A percentile compares a stretch with the other conserved stretches of the same genome.
Evolutionary conservation across 2,797 vertebrate species (phyloP).

Genomic region (Molossus alvarezi): DNA sequence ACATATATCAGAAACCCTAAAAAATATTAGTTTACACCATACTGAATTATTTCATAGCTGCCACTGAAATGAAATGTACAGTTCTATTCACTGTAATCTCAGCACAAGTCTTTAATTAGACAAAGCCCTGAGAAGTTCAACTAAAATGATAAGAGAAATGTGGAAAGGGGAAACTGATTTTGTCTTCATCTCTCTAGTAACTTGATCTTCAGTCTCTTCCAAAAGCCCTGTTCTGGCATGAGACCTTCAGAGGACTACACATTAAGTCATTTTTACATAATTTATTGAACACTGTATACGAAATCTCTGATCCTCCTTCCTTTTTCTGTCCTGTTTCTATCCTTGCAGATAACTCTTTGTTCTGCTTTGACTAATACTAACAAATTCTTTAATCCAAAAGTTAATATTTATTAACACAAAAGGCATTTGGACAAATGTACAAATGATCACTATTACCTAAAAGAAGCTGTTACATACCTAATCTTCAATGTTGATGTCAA

Average conservation of each 20-base stretch:
- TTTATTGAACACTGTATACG: neutral
- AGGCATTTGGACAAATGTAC: neutral
- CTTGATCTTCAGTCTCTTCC: conserved; percentile 14
- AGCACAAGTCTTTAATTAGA: neutral
- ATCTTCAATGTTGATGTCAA: neutral
- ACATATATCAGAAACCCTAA: neutral
- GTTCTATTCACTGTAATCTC: conserved; percentile 5
- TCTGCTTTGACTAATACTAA: conserved; percentile 7
- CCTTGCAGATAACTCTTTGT: neutral
- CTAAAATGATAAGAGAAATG: neutral
- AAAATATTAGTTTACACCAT: neutral
- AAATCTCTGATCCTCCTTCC: neutral
- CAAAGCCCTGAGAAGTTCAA: neutral
- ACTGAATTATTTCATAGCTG: conserved; percentile 22
- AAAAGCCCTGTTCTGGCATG: neutral
- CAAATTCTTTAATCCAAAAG: neutral
- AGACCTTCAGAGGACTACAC: neutral
- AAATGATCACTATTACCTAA: conserved; percentile 11
- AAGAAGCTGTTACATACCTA: neutral
- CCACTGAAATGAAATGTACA: neutral
- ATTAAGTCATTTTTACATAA: conserved; percentile 43
- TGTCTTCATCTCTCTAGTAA: neutral
- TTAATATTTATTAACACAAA: conserved; percentile 32
- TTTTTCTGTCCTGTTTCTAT: neutral
- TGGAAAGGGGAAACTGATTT: neutral